Base-by-base conservation (phyloP, 2,888 invertebrate genomes). In the Drosophila putrida region DNA sequence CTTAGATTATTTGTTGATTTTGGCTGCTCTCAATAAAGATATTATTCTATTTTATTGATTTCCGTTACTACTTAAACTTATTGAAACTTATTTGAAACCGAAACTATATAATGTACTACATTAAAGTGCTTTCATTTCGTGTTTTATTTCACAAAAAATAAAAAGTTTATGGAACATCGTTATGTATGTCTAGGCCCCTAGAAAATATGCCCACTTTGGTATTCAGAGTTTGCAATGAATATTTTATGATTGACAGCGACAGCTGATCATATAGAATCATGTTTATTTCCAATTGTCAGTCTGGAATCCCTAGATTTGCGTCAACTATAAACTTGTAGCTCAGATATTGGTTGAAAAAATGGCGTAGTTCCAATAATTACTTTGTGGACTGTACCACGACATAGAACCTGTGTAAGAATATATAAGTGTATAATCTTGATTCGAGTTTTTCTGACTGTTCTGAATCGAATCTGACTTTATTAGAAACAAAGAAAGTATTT, bases 1-100 rank as follows among this genome's bases (percentile, higher is more conserved):
- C 70, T 27, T 55, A 54, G 74, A 63, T 57, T 57, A 60, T 73
- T 78, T 75, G 75, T 79, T 79, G 69, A 64, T 75, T 49, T 72
- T 55, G 57, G 57, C 62, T 62, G 57, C 50, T 66, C 39, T 57
- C 39, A 71, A 82, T 82, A 87, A 80, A 80, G 74, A 74, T 80
- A 77, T 80, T 60, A 77, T 80, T 60, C 63, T 50, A 44, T 87
- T 88, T 89, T 82, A 82, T 82, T 66, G 69, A 51, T 65, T 89
- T 88, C 82, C 81, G 87, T 71, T 88, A 68, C 81, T 87, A 86
- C 82, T 82, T 83, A 77, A 69, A 77, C 71, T 39, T 79, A 70
- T 84, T 63, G 59, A 59, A 86, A 68, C 54, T 64, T 64, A 36
- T 66, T 62, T 60, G 47, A 51, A 76, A 20, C 20, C 2, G 51